Evolutionary conservation across 2,113 vertebrate genomes (phyloP).

Genomic region (Hemiscyllium ocellatum): DNA sequence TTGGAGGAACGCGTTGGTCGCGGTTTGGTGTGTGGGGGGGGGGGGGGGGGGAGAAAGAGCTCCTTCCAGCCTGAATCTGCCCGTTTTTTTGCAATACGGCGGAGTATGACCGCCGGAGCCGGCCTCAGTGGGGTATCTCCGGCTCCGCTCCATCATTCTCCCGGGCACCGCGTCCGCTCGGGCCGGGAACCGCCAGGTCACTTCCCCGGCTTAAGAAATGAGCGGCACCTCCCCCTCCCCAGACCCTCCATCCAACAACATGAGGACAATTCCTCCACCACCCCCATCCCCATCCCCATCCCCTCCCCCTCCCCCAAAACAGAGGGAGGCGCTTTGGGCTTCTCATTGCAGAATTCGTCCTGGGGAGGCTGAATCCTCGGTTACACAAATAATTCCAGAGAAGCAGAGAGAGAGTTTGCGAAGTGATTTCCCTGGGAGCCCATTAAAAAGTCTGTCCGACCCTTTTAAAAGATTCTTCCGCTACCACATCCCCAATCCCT

Average conservation of each 20-base stretch:
- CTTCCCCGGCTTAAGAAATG: background rate
- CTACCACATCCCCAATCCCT: background rate
- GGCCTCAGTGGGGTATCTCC: background rate
- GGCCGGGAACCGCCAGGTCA: background rate
- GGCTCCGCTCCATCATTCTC: background rate
- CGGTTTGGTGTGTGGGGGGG: too few relatives aligned
- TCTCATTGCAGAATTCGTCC: background rate
- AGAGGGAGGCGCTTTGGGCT: background rate
- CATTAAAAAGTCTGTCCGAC: background rate
- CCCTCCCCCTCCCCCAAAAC: too few relatives aligned
- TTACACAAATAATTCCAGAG: background rate
- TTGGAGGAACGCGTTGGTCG: background rate
- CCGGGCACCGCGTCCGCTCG: background rate
- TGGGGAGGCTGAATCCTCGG: too few relatives aligned
- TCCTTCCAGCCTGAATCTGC: background rate
- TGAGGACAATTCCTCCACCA: too few relatives aligned
- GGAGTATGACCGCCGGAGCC: background rate
- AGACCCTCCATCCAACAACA: too few relatives aligned
- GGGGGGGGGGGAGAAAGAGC: too few relatives aligned
- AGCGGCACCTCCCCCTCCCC: too few relatives aligned
- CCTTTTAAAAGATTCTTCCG: background rate
- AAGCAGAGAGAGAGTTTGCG: background rate
- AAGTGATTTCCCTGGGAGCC: background rate
- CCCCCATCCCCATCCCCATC: too few relatives aligned
- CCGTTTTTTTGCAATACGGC: background rate